Evolutionary conservation across 2,888 invertebrate genomes (phyloP), one percentile per base, ranked within the genome.

Genomic region (Tribolium freemani): DNA sequence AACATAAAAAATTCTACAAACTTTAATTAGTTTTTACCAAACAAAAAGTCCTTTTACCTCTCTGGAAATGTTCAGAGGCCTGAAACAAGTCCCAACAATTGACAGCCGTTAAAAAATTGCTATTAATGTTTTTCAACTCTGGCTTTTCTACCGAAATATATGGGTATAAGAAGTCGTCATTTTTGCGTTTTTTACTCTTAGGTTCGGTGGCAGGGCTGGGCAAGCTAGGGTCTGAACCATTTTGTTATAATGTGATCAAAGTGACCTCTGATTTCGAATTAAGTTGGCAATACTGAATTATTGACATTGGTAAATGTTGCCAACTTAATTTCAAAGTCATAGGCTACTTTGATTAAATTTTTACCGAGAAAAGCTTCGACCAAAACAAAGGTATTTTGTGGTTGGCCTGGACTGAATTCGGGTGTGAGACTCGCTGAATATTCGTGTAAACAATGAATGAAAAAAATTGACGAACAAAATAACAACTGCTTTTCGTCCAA

Each of bases 71-170:
- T 81, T 94, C 94, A 83, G 89, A 90, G 30, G 91, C 91, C 78
- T 95, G 93, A 38, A 97, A 86, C 48, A 96, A 86, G 82, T 96
- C 95, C 94, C 96, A 96, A 83, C 96, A 94, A 83, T 93, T 94
- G 0, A 94, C 93, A 9, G 95, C 94, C 80, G 94, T 91, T 75
- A 93, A 89, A 83, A 97, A 94, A 76, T 94, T 94, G 81, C 91
- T 91, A 2, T 90, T 82, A 81, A 83, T 88, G 83, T 74, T 86
- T 86, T 77, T 90, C 74, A 90, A 90, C 83, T 90, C 90, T 72
- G 89, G 91, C 83, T 90, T 92, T 71, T 89, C 89, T 0, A 88
- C 83, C 1, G 89, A 88, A 58, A 90, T 86, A 46, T 86, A 84
- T 0, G 89, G 89, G n/a, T 87, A 83, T 64, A 82, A 82, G 6